Conservation (phyloP, 2,888 invertebrate genomes). For the Unio pictorum region DNA sequence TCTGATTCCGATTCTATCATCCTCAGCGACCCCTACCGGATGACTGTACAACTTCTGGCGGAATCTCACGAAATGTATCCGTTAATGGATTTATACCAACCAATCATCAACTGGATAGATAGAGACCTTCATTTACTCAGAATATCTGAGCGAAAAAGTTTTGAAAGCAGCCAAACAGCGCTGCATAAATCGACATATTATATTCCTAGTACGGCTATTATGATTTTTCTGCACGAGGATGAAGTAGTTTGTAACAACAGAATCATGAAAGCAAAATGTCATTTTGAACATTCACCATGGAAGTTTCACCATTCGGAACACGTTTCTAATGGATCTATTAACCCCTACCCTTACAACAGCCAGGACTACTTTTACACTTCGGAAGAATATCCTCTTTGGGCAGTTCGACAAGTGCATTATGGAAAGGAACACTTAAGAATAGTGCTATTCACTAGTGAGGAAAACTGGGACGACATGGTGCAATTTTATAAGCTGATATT, state of each 20-base stretch:
- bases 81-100: constrained; percentile 52
- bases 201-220: constrained; percentile 52
- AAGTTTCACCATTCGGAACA: constrained; percentile 62
- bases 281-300: constrained; percentile 60
- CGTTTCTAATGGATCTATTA: constrained; percentile 47
- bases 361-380: constrained; percentile 62
- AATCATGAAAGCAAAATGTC: constrained; percentile 44
- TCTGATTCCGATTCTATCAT: constrained; percentile 47
- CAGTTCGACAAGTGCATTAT: constrained; percentile 63
- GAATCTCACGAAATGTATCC: constrained; percentile 52
- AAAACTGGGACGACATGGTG: constrained; percentile 62
- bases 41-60: constrained; percentile 51
- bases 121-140: constrained; percentile 50
- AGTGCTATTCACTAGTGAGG: constrained; percentile 53
- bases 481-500: constrained; percentile 60
- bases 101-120: constrained; percentile 54
- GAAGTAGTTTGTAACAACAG: constrained; percentile 47
- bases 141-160: constrained; percentile 33
- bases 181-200: constrained; percentile 25
- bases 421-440: constrained; percentile 63
- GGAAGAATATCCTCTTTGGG: constrained; percentile 63
- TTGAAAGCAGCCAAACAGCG: constrained; percentile 22
- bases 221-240: constrained; percentile 56
- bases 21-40: constrained; percentile 45
- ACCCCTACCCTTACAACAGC: constrained; percentile 54